Evolutionary conservation across 2,113 vertebrate genomes (phyloP), one percentile per base, ranked within the genome.

Genomic region (Callocephalon fimbriatum): DNA sequence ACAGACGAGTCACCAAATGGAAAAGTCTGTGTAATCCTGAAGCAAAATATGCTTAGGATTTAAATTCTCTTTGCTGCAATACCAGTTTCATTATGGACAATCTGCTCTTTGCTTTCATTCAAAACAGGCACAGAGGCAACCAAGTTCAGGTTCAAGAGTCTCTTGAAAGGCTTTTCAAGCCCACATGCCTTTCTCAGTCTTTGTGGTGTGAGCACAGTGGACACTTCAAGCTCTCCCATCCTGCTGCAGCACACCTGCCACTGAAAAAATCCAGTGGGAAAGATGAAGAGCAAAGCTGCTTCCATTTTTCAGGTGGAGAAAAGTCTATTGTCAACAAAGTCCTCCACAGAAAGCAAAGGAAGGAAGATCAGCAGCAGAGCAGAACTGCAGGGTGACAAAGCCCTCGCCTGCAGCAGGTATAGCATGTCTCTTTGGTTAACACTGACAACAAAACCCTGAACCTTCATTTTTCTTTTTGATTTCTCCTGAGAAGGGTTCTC

Each of bases 331-430:
- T 48, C 82, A 75, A 51, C 35, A 47, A 76, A 54, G 17, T 56
- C 68, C 65, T 77, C 53, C 42, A 42, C 6, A 79, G 82, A 50
- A 45, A 56, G 16, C 10, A 21, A 48, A 80, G 16, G 71, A 45
- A 42, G 7, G 47, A 42, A 32, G 48, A 26, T 42, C 23, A 58
- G 6, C 1, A 0, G 35, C 50, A 38, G 54, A 21, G 58, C 37
- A 67, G 72, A 0, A 0, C 26, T 48, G 56, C 0, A 23, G 21
- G 31, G 50, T 62, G 37, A 37, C 0, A 6, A 45, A 77, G 21
- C 38, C 37, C 35, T 42, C 2, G 1, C 68, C 38, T 2, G 1
- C 47, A 37, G 8, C 23, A 67, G 45, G 51, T 67, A 11, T 1
- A 3, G 45, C n/a, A 26, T 50, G 44, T 72, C 48, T n/a, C n/a